Evolutionary conservation across 2,113 vertebrate species (phyloP), one percentile per base, ranked within the genome.

Genomic region (Phodopus roborovskii): DNA sequence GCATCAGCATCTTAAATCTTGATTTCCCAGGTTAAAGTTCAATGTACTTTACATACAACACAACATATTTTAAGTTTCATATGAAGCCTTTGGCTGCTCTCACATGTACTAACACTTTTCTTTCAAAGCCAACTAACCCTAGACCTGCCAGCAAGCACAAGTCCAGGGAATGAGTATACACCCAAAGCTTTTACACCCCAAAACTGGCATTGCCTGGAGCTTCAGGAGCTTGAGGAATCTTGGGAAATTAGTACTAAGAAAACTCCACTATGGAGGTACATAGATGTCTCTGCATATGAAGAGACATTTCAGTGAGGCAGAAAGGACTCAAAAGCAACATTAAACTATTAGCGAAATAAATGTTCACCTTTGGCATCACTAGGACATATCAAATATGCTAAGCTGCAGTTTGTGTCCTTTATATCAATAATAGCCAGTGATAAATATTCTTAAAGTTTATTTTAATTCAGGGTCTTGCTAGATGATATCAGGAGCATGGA

Each of bases 341-440:
- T 82, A 24, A 66, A 90, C 66, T 84, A 42, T 60, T 74, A 36
- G 78, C 94, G 84, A 85, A 2, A 50, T 53, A 85, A 2, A 50
- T 53, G 93, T 90, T 93, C 74, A 93, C 15, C 15, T 19, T 96
- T 66, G 91, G 93, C 19, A 68, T 95, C 48, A 92, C 90, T 90
- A 91, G 86, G 70, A 20, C 79, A 30, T 79, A 97, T 75, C 96
- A 98, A 98, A 98, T 45, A 48, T 33, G 92, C 78, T 96, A 97
- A 88, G 13, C 3, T 91, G 95, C 82, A 1, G 77, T 96, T 45
- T 95, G 82, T 39, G 93, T 75, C 64, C 83, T 95, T 4, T 94
- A 78, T 87, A 96, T 85, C 36, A 96, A 75, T 13, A 95, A 33
- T 62, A 97, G 71, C 96, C 92, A 97, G 64, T 0, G 97, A 48